Percentiles rank a stretch among this genome's conserved stretches.
Evolutionary conservation across 2,797 vertebrate genomes (phyloP).

Genomic region (Semaprochilodus insignis): DNA sequence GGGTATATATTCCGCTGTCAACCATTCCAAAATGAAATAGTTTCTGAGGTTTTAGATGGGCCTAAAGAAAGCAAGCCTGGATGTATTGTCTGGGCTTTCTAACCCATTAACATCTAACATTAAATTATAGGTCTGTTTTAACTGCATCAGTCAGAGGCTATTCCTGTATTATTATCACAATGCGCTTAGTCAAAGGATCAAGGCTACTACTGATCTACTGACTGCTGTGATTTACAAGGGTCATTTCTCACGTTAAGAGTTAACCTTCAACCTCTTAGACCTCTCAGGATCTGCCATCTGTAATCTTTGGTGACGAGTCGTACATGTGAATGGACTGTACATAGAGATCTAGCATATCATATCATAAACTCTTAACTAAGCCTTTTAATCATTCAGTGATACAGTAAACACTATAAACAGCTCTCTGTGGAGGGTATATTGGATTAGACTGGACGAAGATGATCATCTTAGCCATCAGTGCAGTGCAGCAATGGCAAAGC

Average conservation of each 20-base stretch:
- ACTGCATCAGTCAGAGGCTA: not conserved
- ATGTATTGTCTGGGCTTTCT: not conserved
- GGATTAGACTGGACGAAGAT: constrained; percentile 38
- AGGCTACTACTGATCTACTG: not conserved
- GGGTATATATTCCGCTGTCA: not conserved
- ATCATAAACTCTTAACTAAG: constrained; percentile 45
- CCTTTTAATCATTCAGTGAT: constrained; percentile 48
- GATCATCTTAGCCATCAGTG: constrained; percentile 29
- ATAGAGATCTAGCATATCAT: constrained; percentile 43
- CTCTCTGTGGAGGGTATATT: constrained; percentile 23
- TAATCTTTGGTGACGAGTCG: constrained; percentile 45
- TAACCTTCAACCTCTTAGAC: constrained; percentile 44
- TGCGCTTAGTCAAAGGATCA: not conserved
- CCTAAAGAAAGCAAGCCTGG: not conserved
- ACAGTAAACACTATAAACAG: constrained; percentile 24
- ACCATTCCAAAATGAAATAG: not conserved
- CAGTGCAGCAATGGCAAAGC: constrained; percentile 2
- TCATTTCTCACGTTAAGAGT: constrained; percentile 27
- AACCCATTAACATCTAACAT: not conserved
- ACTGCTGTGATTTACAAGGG: not conserved
- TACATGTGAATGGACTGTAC: constrained; percentile 32
- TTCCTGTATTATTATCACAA: not conserved
- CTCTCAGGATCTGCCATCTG: constrained; percentile 31
- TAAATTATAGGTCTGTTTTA: not conserved
- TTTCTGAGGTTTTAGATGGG: not conserved